phyloP scores from a whole-genome alignment of 2,888 invertebrate species.

The Adelphocoris suturalis region DNA sequence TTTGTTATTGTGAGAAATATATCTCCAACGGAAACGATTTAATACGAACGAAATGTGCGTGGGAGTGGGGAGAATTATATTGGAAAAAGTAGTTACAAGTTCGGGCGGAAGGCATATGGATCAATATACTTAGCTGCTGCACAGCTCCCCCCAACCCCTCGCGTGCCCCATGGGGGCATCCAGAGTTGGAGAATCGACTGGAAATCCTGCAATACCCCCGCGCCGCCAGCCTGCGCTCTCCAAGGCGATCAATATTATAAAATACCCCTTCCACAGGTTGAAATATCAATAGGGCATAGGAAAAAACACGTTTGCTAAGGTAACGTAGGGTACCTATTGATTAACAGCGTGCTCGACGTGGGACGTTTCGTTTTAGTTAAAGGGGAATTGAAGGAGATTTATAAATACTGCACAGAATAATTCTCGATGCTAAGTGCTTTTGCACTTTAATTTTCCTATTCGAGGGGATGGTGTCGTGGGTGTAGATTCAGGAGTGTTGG shows the following conservation, averaged over 20 bases:
- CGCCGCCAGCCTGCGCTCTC: conserved; percentile 22
- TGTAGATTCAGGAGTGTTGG: no score
- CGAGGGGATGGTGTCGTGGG: no score
- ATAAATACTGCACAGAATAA: no score
- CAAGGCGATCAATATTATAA: conserved; percentile 25
- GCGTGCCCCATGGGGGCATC: neutral
- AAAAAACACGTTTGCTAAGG: neutral
- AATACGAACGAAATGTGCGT: neutral
- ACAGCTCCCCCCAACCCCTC: neutral
- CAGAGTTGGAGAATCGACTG: conserved; percentile 21
- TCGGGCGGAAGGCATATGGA: conserved; percentile 17
- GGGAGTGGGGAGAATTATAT: neutral
- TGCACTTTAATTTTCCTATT: no score
- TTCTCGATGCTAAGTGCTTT: no score
- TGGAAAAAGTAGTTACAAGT: conserved; percentile 16
- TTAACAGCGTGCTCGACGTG: no score
- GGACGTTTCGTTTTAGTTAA: no score
- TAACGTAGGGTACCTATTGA: neutral
- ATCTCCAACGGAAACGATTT: neutral
- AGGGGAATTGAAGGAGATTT: no score
- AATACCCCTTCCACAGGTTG: conserved; percentile 3
- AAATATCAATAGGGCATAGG: neutral
- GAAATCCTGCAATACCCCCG: neutral
- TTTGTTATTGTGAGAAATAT: no score
- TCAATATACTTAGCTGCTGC: conserved; percentile 37